These are phyloP conservation scores for Teleogryllus occipitalis DNA, from an alignment of 1,140 invertebrate species.

Conservation along the genomic window DNA sequence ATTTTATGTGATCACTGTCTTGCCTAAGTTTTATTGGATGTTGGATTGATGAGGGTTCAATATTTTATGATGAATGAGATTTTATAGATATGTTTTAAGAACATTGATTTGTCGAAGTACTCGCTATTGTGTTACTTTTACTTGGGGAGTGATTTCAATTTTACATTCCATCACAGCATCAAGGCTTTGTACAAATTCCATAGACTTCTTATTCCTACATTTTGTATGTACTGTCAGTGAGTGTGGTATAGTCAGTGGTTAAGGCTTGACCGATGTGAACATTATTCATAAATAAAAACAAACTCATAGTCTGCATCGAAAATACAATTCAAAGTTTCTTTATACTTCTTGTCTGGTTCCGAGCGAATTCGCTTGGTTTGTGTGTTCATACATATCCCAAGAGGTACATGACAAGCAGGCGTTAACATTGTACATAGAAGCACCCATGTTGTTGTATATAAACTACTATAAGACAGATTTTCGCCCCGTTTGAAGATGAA, in stretches of 20 bases:
- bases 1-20: too few species aligned
- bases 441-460: conserved; percentile 1
- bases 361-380: not conserved
- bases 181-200: not conserved
- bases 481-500: not conserved
- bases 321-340: not conserved
- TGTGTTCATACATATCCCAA: conserved; percentile 2
- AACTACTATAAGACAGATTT: not conserved
- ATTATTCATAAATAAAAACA: not conserved
- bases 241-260: not conserved
- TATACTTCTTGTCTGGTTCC: not conserved
- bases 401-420: not conserved
- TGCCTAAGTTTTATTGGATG: too few species aligned
- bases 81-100: not conserved
- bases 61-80: not conserved
- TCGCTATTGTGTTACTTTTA: too few species aligned
- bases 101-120: not conserved
- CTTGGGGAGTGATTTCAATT: too few species aligned
- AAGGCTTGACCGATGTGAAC: not conserved
- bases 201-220: conserved; percentile 5
- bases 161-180: not conserved
- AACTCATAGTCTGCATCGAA: not conserved
- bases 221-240: not conserved
- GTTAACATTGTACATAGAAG: not conserved
- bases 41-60: too few species aligned